These are phyloP conservation scores for Poeciliopsis prolifica DNA, from an alignment of 2,113 vertebrate species.

Conservation along the genomic window DNA sequence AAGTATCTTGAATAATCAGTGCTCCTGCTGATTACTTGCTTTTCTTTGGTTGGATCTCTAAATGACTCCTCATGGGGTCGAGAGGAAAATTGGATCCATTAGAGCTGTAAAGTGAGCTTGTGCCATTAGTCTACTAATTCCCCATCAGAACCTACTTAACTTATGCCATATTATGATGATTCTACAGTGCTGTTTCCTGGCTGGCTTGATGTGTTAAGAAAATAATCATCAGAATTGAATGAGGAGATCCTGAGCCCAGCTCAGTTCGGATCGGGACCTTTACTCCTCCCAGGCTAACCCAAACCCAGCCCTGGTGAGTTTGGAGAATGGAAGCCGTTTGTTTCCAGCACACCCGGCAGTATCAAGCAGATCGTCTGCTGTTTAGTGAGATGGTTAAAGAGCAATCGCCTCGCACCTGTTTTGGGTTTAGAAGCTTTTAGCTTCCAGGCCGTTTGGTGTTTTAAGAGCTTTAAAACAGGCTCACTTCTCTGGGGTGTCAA, in stretches of 20 bases:
- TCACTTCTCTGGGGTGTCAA: conserved; percentile 45
- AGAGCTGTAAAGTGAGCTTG: neutral
- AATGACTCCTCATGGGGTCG: neutral
- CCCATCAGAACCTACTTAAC: neutral
- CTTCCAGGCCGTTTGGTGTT: conserved; percentile 29
- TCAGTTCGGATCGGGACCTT: neutral
- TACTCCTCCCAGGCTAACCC: neutral
- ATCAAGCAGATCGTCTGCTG: neutral
- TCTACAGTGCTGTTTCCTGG: neutral
- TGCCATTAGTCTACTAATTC: conserved; percentile 5
- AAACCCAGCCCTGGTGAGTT: conserved; percentile 11
- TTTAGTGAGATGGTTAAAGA: conserved; percentile 32
- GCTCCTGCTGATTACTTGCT: neutral
- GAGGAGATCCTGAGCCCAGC: neutral
- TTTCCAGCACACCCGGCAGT: neutral
- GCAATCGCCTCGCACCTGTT: conserved; percentile 29
- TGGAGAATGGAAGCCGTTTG: conserved; percentile 26
- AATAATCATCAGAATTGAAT: neutral
- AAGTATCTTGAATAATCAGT: neutral
- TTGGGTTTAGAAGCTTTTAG: conserved; percentile 22
- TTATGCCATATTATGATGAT: neutral
- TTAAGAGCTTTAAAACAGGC: conserved; percentile 44
- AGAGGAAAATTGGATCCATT: conserved; percentile 24
- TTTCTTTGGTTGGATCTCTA: conserved; percentile 4
- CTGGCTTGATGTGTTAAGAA: neutral